Base-by-base conservation (phyloP, 1,140 invertebrate genomes). In the Drosophila dunni region DNA sequence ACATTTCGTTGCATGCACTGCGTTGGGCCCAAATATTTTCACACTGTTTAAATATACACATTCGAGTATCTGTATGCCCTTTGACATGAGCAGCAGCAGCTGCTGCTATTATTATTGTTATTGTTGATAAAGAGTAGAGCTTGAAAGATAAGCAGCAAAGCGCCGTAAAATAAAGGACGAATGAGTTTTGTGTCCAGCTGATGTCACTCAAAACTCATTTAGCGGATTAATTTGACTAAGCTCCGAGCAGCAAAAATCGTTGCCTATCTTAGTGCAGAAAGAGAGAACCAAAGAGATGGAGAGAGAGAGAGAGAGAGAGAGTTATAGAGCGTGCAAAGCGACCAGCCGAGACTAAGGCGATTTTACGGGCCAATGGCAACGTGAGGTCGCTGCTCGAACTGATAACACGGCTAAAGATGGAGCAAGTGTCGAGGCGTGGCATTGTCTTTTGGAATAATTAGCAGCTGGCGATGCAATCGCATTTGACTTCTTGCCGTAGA, bases 211-310 rank as follows among this genome's bases (percentile, higher is more conserved):
- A 77, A 86, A 79, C 72, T 89, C 77, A 83, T 89, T 83, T 88
- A 66, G 40, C 46, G 73, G 84, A 83, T 88, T 88, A 88, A 83
- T 88, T 88, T 78, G 54, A 75, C 66, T 74, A 58, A 77, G 84
- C 84, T 51, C 62, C 17, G 40, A 57, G 34, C 48, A 38, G 53
- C 51, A 24, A 29, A 56, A 54, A 61, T 60, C 64, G 61, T 48
- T 45, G 34, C 44, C 29, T 50, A 65, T 33, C 44, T 56, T 11
- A 15, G 11, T 11, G n/a, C 48, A 20, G 24, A 29, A 24, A 2
- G n/a, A 29, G 24, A 29, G 24, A 29, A 29, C 24, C n/a, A n/a
- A n/a, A n/a, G n/a, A n/a, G n/a, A n/a, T n/a, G n/a, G 24, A 29
- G 5, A 0, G 1, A 6, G 24, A 29, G 24, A 2, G 24, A n/a